A percentile compares a stretch with the other conserved stretches of the same genome.
These are phyloP conservation scores for Molossus molossus DNA, from an alignment of 2,797 vertebrate species.

Conservation along the genomic window DNA sequence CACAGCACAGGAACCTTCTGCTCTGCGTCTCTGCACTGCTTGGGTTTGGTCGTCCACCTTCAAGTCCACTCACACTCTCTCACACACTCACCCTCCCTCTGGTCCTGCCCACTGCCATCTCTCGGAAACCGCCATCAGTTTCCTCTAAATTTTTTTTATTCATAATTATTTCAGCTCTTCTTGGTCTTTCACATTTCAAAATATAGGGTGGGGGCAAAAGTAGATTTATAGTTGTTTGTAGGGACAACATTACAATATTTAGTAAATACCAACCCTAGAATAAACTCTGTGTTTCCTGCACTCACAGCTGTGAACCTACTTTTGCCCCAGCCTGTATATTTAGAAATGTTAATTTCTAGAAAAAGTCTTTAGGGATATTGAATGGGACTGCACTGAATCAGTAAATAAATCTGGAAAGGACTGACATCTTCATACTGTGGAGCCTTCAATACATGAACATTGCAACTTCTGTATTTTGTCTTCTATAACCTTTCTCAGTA, in stretches of 20 bases:
- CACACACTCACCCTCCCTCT: too few species aligned
- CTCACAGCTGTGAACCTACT: background rate
- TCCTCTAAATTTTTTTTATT: background rate
- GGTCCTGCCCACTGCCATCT: too few species aligned
- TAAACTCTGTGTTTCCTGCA: too few species aligned
- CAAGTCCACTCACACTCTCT: too few species aligned
- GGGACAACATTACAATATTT: background rate
- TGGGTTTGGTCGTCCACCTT: too few species aligned
- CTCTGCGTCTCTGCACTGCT: too few species aligned
- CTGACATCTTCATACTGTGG: background rate
- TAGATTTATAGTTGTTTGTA: background rate
- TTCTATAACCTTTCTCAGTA: background rate
- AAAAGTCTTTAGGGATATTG: background rate
- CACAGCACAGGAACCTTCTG: too few species aligned
- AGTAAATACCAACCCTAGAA: background rate
- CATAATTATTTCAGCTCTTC: background rate
- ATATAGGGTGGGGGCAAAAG: background rate
- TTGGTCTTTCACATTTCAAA: background rate
- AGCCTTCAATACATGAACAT: background rate
- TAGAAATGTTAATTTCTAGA: background rate
- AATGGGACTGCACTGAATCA: background rate
- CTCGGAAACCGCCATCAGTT: background rate
- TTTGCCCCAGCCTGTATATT: background rate
- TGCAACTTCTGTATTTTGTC: background rate
- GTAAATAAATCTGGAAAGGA: background rate